Base-by-base conservation (phyloP, 1,140 invertebrate genomes). In the Drosophila prosaltans region DNA sequence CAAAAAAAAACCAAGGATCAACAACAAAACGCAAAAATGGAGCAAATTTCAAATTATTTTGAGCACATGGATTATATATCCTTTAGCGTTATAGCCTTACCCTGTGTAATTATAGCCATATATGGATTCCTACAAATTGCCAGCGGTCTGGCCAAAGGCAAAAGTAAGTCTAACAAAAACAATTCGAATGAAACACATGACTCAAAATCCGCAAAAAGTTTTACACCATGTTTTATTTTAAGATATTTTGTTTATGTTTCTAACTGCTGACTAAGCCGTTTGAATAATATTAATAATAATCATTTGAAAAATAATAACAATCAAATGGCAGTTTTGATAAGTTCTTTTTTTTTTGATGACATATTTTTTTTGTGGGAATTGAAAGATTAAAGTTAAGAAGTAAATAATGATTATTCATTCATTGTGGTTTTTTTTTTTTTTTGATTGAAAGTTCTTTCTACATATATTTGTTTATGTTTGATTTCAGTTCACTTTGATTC, bases 51-150 rank as follows among this genome's bases (percentile, higher is more conserved):
- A n/a, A 78, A 83, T 51, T 86, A 86, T 48, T 69, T 88, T 51
- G 84, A 79, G 51, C 76, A 88, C 62, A 80, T 83, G 83, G 82
- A 86, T 88, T 86, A 86, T 77, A 80, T 86, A 80, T 88, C 83
- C 84, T 88, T 88, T n/a, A 68, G 77, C 57, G 80, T 88, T n/a
- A 72, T 89, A 65, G 84, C 83, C 3, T 55, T 88, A 32, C 84
- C 83, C 57, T 89, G 83, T 69, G 63, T 88, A 55, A 72, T 89
- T 8, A 89, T 88, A n/a, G 80, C 70, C 63, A 39, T 88, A 68
- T 88, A 83, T 9, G 84, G 84, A 68, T 83, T 88, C 48, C 68
- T 89, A 9, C 83, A 88, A 45, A 65, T 88, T 55, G 80, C 77
- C 76, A 88, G 84, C 45, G 83, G 83, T 10, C 10, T 83, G 51